phyloP scores from a whole-genome alignment of 2,113 vertebrate genomes.

The Sylvietta virens region DNA sequence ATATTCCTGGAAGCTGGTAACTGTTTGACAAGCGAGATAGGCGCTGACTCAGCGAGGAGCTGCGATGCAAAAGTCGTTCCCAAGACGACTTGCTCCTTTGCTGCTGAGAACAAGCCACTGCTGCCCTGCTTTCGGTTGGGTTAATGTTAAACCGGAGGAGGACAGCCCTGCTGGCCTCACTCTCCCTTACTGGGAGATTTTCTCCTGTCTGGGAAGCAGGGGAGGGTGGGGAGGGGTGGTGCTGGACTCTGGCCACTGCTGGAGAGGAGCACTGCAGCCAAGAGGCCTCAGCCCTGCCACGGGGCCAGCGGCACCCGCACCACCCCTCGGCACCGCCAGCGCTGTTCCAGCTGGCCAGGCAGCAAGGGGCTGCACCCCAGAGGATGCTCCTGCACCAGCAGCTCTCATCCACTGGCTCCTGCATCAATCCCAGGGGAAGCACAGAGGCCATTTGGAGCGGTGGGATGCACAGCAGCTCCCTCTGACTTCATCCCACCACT shows the following conservation, averaged over 20 bases:
- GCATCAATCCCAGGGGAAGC: neutral
- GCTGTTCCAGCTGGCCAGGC: neutral
- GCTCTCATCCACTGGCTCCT: neutral
- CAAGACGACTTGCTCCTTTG: neutral
- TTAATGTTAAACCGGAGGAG: neutral
- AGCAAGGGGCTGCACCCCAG: neutral
- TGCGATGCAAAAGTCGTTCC: neutral
- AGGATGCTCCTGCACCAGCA: neutral
- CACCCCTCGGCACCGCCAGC: accelerated
- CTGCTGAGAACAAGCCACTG: neutral
- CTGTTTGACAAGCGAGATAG: neutral
- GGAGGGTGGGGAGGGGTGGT: neutral
- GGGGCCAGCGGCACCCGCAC: neutral
- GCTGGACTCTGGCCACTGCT: neutral
- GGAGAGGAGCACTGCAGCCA: neutral
- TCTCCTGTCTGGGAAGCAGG: neutral
- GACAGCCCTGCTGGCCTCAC: neutral
- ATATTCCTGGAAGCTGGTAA: constrained; percentile 33
- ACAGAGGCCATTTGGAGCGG: accelerated
- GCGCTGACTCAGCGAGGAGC: constrained; percentile 17
- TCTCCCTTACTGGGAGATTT: neutral
- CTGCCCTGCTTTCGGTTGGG: neutral
- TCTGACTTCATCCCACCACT: neutral
- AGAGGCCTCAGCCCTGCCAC: neutral
- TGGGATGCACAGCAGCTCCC: neutral